Evolutionary conservation across 1,140 invertebrate genomes (phyloP).

Genomic region (Berghia stephanieae): DNA sequence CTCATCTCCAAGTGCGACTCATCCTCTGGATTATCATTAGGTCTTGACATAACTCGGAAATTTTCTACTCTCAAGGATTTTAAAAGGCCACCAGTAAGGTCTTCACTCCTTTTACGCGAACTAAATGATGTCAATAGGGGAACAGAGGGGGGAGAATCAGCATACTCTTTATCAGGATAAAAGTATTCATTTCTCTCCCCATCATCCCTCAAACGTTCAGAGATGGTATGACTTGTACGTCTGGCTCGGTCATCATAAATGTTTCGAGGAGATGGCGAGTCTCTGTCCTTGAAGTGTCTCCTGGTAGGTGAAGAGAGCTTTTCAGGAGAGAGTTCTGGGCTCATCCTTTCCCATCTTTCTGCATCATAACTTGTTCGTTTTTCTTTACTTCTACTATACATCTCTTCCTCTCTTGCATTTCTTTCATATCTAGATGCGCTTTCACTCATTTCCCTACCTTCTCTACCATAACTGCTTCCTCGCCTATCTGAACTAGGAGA

Average conservation of each 20-base stretch:
- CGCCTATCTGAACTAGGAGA: too few species aligned
- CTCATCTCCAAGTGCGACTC: slow-evolving; percentile 4
- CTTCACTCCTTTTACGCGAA: slow-evolving; percentile 16
- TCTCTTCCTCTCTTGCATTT: background rate
- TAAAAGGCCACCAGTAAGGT: background rate
- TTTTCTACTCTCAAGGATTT: slow-evolving; percentile 9
- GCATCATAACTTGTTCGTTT: background rate
- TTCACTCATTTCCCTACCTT: too few species aligned
- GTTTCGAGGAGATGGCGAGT: background rate
- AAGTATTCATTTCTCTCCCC: slow-evolving; percentile 20
- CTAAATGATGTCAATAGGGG: background rate
- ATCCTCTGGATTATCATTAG: slow-evolving; percentile 3
- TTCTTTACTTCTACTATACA: background rate
- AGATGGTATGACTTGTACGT: background rate
- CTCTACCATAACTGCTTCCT: too few species aligned
- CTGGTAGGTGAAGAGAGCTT: background rate
- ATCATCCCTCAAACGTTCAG: slow-evolving; percentile 26
- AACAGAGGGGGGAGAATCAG: background rate
- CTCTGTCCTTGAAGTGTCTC: background rate
- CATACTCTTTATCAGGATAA: slow-evolving; percentile 17
- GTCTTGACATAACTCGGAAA: slow-evolving; percentile 15
- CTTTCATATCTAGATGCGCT: slow-evolving; percentile 15
- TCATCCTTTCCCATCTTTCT: background rate
- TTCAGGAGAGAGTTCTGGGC: slow-evolving; percentile 8
- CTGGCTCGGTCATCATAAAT: background rate